Conservation (phyloP, 2,888 invertebrate species). For the Drosophila merina region DNA sequence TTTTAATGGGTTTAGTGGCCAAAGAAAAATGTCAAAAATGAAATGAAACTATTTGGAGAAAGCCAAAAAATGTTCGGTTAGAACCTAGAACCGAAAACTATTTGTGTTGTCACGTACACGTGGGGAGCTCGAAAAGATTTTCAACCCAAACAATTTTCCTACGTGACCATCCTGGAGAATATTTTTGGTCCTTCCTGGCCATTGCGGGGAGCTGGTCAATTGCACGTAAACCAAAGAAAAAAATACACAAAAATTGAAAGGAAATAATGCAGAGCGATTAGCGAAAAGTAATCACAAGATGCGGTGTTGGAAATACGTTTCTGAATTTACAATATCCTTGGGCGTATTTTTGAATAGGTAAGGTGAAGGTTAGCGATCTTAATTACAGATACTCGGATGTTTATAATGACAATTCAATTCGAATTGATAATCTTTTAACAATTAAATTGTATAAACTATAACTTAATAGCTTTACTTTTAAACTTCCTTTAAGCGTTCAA, state of each 20-base stretch:
- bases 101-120: conserved; percentile 74
- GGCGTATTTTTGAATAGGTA: neutral
- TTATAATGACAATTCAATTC: neutral
- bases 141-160: conserved; percentile 61
- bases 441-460: neutral
- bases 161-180: conserved; percentile 62
- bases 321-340: conserved; percentile 57
- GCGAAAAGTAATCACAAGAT: conserved; percentile 77
- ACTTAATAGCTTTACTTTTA: neutral
- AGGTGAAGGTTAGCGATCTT: neutral
- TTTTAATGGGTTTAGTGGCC: conserved; percentile 78
- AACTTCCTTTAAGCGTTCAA: neutral
- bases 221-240: conserved; percentile 73
- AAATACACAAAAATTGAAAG: conserved; percentile 69
- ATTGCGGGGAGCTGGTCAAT: conserved; percentile 37
- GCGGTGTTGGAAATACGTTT: conserved; percentile 46
- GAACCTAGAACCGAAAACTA: conserved; percentile 55
- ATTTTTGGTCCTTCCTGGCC: conserved; percentile 4
- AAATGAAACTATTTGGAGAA: conserved; percentile 48
- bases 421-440: neutral
- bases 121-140: conserved; percentile 66
- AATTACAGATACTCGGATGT: neutral
- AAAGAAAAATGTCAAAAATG: conserved; percentile 69
- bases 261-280: conserved; percentile 76
- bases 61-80: conserved; percentile 27